phyloP scores from a whole-genome alignment of 2,888 invertebrate genomes.

The Mamestra brassicae region DNA sequence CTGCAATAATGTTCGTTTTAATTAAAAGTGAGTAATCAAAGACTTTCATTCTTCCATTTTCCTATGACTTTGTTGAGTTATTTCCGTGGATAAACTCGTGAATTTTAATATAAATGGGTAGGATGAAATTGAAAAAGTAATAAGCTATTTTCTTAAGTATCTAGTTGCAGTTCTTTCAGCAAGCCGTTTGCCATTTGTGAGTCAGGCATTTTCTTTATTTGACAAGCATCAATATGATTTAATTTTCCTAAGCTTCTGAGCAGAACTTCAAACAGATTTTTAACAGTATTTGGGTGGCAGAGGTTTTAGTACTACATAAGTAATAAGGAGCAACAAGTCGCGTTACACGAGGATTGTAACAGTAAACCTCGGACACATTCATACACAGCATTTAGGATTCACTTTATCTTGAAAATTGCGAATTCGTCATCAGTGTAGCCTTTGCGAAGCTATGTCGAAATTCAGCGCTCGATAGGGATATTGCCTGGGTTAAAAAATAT shows the following conservation, averaged over 20 bases:
- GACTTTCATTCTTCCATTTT: constrained; percentile 45
- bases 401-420: constrained; percentile 7
- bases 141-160: constrained; percentile 24
- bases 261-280: constrained; percentile 31
- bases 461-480: too few species aligned
- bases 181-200: background rate
- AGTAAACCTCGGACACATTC: constrained; percentile 17
- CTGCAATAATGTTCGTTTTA: constrained; percentile 68
- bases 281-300: constrained; percentile 24
- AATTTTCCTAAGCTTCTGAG: background rate
- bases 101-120: constrained; percentile 42
- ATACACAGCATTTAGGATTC: constrained; percentile 21
- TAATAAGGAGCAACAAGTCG: constrained; percentile 60
- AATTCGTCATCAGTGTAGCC: background rate
- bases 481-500: too few species aligned
- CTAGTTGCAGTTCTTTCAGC: background rate
- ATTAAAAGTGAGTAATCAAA: constrained; percentile 71
- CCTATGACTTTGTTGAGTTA: constrained; percentile 49
- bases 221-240: background rate
- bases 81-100: constrained; percentile 21
- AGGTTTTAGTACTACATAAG: constrained; percentile 31
- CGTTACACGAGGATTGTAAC: constrained; percentile 24
- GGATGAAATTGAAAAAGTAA: constrained; percentile 40
- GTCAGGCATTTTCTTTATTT: background rate
- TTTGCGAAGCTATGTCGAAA: too few species aligned